Evolutionary conservation across 1,140 invertebrate species (phyloP).

Genomic region (Drosophila pandora): DNA sequence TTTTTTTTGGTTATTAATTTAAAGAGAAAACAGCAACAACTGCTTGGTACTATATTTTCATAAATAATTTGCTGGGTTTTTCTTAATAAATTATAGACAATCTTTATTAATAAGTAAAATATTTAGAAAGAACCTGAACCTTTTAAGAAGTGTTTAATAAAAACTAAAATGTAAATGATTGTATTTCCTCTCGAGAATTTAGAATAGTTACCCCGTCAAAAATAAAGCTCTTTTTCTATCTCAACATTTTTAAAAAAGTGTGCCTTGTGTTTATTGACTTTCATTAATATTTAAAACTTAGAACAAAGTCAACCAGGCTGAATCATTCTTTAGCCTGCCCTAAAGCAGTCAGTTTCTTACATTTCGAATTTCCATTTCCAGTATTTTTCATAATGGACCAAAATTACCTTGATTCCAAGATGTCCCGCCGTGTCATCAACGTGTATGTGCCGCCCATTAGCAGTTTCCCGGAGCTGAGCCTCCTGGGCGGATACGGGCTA

Average conservation of each 20-base stretch:
- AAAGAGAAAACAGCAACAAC: too few species aligned
- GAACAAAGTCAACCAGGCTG: neutral
- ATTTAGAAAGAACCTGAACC: too few species aligned
- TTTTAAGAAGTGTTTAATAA: too few species aligned
- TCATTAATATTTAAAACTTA: neutral
- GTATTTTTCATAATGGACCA: neutral
- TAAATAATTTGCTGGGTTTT: too few species aligned
- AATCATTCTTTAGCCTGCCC: neutral
- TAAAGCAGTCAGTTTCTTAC: neutral
- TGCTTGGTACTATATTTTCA: too few species aligned
- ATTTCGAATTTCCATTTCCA: neutral
- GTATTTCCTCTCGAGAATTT: too few species aligned
- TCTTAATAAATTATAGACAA: too few species aligned
- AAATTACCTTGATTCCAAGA: slow-evolving; percentile 4
- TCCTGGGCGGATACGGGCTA: neutral
- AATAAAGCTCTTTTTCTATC: too few species aligned
- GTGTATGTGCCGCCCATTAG: slow-evolving; percentile 33
- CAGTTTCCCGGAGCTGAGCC: slow-evolving; percentile 40
- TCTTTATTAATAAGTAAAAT: too few species aligned
- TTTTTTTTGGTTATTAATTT: too few species aligned
- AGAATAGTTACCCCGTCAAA: too few species aligned
- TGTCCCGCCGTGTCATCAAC: slow-evolving; percentile 35
- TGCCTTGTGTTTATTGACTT: neutral
- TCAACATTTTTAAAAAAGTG: neutral
- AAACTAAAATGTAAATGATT: too few species aligned